Evolutionary conservation across 2,888 invertebrate genomes (phyloP).

Genomic region (Drosophila differens): DNA sequence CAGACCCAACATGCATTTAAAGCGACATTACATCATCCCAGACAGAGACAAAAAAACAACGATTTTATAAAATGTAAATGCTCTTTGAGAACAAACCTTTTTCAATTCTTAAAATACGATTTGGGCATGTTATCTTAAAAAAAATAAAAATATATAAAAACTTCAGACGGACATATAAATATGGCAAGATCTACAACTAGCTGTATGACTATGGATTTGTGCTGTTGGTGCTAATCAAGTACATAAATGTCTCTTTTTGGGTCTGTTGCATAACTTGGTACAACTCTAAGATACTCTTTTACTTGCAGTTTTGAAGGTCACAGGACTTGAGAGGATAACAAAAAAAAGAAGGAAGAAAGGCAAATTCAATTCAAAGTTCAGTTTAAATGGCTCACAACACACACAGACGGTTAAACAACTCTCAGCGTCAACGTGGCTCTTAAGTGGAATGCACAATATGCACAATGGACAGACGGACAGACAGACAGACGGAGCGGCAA

Average conservation of each 20-base stretch:
- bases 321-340: background rate
- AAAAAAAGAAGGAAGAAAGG: background rate
- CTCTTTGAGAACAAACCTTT: background rate
- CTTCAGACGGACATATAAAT: background rate
- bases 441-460: conserved; percentile 50
- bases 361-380: conserved; percentile 40
- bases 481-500: conserved; percentile 23
- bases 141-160: background rate
- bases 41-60: background rate
- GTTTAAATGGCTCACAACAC: conserved; percentile 61
- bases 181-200: background rate
- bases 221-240: too few relatives aligned
- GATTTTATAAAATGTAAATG: background rate
- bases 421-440: conserved; percentile 43
- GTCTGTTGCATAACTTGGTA: background rate
- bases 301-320: too few relatives aligned
- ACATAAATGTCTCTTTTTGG: background rate
- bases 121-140: background rate
- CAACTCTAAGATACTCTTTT: too few relatives aligned
- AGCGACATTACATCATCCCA: background rate
- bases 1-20: background rate
- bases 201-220: background rate
- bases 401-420: conserved; percentile 40
- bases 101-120: background rate
- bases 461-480: conserved; percentile 18